phyloP scores from a whole-genome alignment of 2,113 vertebrate genomes.

The Blennius ocellaris region DNA sequence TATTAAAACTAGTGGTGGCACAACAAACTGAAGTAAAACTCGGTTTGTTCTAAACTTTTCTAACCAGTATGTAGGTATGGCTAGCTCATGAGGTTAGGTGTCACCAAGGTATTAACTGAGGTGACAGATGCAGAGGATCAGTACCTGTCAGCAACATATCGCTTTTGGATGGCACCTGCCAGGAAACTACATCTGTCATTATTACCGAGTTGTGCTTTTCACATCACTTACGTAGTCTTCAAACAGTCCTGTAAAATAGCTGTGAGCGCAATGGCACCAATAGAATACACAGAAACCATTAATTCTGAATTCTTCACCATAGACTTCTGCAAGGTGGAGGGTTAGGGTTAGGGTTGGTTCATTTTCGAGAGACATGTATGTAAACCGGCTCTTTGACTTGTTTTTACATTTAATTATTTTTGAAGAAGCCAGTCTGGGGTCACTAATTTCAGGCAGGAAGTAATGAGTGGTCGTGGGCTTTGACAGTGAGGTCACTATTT shows the following conservation, averaged over 20 bases:
- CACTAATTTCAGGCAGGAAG: no score
- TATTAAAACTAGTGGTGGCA: background rate
- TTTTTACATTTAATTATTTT: no score
- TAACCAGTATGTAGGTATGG: background rate
- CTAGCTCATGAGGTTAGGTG: background rate
- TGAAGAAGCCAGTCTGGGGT: no score
- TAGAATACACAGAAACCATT: no score
- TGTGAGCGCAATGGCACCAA: background rate
- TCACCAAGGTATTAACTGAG: conserved; percentile 6
- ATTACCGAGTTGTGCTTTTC: conserved; percentile 1
- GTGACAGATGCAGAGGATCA: conserved; percentile 19
- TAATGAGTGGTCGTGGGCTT: no score
- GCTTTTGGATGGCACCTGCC: conserved; percentile 35
- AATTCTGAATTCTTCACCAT: no score
- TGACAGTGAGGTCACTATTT: no score
- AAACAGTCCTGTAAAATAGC: background rate
- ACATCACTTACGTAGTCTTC: conserved; percentile 2
- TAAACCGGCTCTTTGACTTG: no score
- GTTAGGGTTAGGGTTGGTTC: no score
- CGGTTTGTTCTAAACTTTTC: background rate
- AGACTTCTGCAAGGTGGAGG: no score
- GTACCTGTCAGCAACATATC: conserved; percentile 20
- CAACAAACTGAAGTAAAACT: background rate
- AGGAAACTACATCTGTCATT: background rate
- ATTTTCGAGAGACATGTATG: no score